A percentile compares a stretch with the other conserved stretches of the same genome.
These are phyloP conservation scores for Tineola bisselliella DNA, from an alignment of 2,888 invertebrate species.

Conservation along the genomic window DNA sequence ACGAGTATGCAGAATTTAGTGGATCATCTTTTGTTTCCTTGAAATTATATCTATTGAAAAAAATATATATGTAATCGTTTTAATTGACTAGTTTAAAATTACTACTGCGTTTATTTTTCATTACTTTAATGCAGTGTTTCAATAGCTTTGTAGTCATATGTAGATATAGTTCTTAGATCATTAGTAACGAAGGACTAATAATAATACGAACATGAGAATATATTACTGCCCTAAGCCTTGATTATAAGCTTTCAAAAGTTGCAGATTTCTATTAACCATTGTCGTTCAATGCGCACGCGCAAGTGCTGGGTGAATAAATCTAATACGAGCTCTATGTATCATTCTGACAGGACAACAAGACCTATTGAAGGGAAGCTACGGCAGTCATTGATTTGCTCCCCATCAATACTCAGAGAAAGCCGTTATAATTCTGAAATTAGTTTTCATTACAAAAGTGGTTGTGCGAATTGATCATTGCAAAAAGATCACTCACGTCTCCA, in stretches of 20 bases:
- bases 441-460: too few relatives aligned
- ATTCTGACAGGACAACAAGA: conserved; percentile 23
- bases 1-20: too few relatives aligned
- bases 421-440: background rate
- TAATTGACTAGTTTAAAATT: too few relatives aligned
- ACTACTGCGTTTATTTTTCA: too few relatives aligned
- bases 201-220: conserved; percentile 13
- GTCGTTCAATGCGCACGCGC: conserved; percentile 20
- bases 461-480: too few relatives aligned
- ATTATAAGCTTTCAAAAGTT: conserved; percentile 4
- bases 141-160: too few relatives aligned
- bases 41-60: too few relatives aligned
- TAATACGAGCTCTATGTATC: conserved; percentile 25
- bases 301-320: conserved; percentile 21
- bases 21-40: too few relatives aligned
- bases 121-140: too few relatives aligned
- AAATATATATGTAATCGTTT: too few relatives aligned
- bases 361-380: background rate
- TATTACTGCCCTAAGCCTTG: background rate
- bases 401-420: conserved; percentile 20
- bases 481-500: too few relatives aligned
- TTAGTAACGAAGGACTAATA: conserved; percentile 5
- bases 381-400: conserved; percentile 22
- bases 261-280: conserved; percentile 16
- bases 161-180: conserved; percentile 5